Conservation (phyloP, 2,797 vertebrate genomes). For the Falco novaeseelandiae region DNA sequence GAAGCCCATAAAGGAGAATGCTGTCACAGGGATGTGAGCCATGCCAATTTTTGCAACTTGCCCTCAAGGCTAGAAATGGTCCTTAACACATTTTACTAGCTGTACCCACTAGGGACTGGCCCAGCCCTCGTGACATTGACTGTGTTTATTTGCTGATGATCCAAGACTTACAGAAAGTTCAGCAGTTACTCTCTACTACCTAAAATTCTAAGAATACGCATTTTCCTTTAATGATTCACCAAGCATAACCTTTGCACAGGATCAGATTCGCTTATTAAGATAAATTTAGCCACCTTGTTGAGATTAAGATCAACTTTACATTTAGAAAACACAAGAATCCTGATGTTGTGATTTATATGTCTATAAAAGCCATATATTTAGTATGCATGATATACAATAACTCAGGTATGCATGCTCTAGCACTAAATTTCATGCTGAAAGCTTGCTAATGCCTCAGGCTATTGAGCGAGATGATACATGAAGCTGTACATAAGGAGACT, state of each 20-base stretch:
- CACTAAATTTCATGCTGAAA: conserved; percentile 47
- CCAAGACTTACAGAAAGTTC: not conserved
- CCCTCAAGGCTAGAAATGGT: not conserved
- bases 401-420: conserved; percentile 61
- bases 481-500: conserved; percentile 21
- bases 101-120: not conserved
- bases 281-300: conserved; percentile 38
- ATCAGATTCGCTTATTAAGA: conserved; percentile 7
- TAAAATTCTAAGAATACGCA: not conserved
- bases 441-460: conserved; percentile 55
- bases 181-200: not conserved
- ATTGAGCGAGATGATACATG: conserved; percentile 63
- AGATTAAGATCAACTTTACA: conserved; percentile 60
- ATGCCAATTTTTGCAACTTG: not conserved
- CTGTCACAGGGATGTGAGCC: not conserved
- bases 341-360: conserved; percentile 69
- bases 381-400: conserved; percentile 30
- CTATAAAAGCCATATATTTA: conserved; percentile 64
- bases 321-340: conserved; percentile 47
- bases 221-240: not conserved
- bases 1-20: not conserved
- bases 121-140: not conserved
- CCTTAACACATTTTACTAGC: not conserved
- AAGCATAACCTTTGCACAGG: not conserved
- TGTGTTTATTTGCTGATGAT: not conserved